phyloP scores from a whole-genome alignment of 2,113 vertebrate species.

The Strix uralensis region DNA sequence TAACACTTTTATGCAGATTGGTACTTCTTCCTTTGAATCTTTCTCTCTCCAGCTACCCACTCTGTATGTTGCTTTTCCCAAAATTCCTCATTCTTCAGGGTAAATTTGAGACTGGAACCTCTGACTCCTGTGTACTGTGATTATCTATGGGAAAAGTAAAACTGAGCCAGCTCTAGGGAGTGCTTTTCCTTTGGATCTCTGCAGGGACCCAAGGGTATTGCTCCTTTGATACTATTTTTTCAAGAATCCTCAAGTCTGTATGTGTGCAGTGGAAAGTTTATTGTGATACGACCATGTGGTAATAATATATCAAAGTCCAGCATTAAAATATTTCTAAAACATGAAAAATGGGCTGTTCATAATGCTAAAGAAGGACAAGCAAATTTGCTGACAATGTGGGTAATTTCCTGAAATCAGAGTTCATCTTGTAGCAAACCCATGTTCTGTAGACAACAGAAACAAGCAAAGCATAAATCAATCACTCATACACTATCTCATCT shows the following conservation, averaged over 20 bases:
- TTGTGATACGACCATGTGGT: constrained; percentile 58
- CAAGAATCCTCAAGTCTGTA: constrained; percentile 37
- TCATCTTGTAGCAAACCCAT: constrained; percentile 10
- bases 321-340: constrained; percentile 64
- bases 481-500: neutral
- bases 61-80: neutral
- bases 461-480: constrained; percentile 63
- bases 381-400: constrained; percentile 60
- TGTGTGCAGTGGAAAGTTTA: constrained; percentile 48
- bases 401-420: constrained; percentile 63
- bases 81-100: constrained; percentile 12
- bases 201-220: constrained; percentile 41
- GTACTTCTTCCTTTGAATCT: neutral
- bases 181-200: constrained; percentile 64
- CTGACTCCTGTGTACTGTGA: constrained; percentile 31
- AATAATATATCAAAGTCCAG: constrained; percentile 65
- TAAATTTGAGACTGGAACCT: constrained; percentile 52
- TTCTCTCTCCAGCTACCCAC: fast-evolving
- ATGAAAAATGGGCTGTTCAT: constrained; percentile 48
- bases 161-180: constrained; percentile 55
- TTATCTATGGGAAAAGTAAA: constrained; percentile 75
- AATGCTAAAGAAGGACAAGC: constrained; percentile 19
- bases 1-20: neutral
- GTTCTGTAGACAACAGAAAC: constrained; percentile 41
- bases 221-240: constrained; percentile 63